Conservation (phyloP, 2,888 invertebrate species). For the Melolontha melolontha region DNA sequence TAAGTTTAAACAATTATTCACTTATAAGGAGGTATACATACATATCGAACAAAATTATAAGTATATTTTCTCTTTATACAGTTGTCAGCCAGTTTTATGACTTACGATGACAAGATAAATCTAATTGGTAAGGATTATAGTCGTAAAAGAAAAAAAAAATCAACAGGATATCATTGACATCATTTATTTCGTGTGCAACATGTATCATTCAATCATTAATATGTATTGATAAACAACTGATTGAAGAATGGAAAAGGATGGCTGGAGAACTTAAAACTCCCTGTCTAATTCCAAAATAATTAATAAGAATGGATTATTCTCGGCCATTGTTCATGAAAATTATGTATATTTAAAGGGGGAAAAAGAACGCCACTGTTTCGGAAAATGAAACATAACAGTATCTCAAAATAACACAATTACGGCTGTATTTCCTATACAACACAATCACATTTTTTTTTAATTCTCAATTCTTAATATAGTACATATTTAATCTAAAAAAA, state of each 20-base stretch:
- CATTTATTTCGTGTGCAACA: constrained; percentile 37
- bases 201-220: constrained; percentile 27
- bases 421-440: constrained; percentile 34
- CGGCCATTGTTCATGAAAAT: constrained; percentile 2
- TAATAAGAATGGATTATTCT: not conserved
- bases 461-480: constrained; percentile 37
- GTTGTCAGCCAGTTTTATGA: constrained; percentile 23
- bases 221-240: constrained; percentile 21
- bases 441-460: constrained; percentile 40
- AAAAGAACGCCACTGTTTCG: constrained; percentile 14
- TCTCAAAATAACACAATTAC: constrained; percentile 25
- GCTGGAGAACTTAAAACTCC: not conserved
- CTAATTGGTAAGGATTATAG: not conserved
- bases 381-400: constrained; percentile 30
- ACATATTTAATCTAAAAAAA: constrained; percentile 37
- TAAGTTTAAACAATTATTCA: constrained; percentile 58
- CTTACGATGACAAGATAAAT: not conserved
- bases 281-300: not conserved
- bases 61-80: constrained; percentile 21
- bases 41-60: constrained; percentile 56
- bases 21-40: constrained; percentile 52
- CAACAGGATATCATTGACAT: constrained; percentile 22
- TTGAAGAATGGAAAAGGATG: not conserved
- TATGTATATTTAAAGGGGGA: not conserved
- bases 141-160: constrained; percentile 7